These are phyloP conservation scores for Coilia nasus DNA, from an alignment of 2,797 vertebrate species.

Conservation along the genomic window DNA sequence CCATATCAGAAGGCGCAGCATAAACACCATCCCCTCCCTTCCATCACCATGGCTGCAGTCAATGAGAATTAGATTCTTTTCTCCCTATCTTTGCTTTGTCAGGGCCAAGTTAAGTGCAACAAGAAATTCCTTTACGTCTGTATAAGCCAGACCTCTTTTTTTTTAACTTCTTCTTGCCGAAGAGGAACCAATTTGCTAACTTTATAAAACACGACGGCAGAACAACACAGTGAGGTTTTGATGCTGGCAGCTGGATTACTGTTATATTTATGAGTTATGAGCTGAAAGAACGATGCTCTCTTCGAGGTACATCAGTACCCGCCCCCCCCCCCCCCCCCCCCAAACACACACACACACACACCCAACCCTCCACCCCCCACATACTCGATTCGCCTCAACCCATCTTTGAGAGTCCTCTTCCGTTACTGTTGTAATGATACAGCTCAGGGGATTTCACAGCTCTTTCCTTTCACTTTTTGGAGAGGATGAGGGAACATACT, in stretches of 20 bases:
- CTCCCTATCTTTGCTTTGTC: not conserved
- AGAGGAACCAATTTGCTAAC: slow-evolving; percentile 33
- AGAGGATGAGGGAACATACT: not conserved
- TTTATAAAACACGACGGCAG: slow-evolving; percentile 32
- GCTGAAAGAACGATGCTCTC: not conserved
- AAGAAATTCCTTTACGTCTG: slow-evolving; percentile 37
- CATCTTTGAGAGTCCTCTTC: slow-evolving; percentile 1
- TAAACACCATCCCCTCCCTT: not conserved
- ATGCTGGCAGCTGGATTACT: not conserved
- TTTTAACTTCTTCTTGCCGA: slow-evolving; percentile 12
- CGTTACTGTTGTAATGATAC: not conserved
- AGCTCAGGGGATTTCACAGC: not conserved
- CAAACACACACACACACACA: too few relatives aligned
- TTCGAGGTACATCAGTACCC: not conserved
- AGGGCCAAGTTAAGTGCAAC: slow-evolving; percentile 25
- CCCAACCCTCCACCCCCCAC: not conserved
- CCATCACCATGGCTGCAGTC: slow-evolving; percentile 14
- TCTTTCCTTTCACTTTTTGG: slow-evolving; percentile 11
- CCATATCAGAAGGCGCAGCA: not conserved
- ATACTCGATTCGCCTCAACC: not conserved
- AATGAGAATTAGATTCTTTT: not conserved
- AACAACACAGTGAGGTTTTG: not conserved
- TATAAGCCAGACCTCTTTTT: slow-evolving; percentile 16
- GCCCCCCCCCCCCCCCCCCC: too few relatives aligned
- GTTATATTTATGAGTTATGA: slow-evolving; percentile 7